These are phyloP conservation scores for Ciconia nigra DNA, from an alignment of 2,797 vertebrate species.

Conservation along the genomic window DNA sequence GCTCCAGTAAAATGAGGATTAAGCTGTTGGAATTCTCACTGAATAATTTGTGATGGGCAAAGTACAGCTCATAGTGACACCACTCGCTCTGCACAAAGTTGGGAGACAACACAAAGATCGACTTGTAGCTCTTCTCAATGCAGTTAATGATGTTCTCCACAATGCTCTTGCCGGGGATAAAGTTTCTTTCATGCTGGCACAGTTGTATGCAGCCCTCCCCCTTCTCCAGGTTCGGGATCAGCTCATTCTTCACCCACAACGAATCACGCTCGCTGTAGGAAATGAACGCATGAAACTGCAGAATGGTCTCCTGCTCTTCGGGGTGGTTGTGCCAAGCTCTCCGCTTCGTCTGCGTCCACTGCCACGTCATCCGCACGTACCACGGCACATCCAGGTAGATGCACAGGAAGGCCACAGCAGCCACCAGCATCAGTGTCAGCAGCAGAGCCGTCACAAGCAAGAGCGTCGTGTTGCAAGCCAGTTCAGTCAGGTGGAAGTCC, in stretches of 20 bases:
- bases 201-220: constrained; percentile 73
- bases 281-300: constrained; percentile 86
- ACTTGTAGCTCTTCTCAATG: constrained; percentile 87
- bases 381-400: constrained; percentile 81
- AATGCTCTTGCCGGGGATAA: constrained; percentile 85
- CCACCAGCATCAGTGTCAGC: constrained; percentile 63
- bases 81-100: constrained; percentile 92
- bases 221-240: constrained; percentile 83
- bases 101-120: constrained; percentile 87
- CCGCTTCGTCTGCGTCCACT: constrained; percentile 85
- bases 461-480: constrained; percentile 79
- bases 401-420: constrained; percentile 69
- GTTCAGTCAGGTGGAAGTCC: constrained; percentile 70
- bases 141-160: constrained; percentile 88
- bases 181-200: constrained; percentile 87
- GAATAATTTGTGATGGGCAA: constrained; percentile 86
- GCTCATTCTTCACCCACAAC: constrained; percentile 80
- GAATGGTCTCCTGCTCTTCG: not conserved
- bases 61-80: constrained; percentile 95
- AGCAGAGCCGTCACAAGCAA: constrained; percentile 75
- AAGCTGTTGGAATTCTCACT: constrained; percentile 77
- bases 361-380: constrained; percentile 86
- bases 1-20: constrained; percentile 87
- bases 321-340: constrained; percentile 61
- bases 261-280: constrained; percentile 87